Evolutionary conservation across 2,113 vertebrate species (phyloP).

Genomic region (Caranx melampygus): DNA sequence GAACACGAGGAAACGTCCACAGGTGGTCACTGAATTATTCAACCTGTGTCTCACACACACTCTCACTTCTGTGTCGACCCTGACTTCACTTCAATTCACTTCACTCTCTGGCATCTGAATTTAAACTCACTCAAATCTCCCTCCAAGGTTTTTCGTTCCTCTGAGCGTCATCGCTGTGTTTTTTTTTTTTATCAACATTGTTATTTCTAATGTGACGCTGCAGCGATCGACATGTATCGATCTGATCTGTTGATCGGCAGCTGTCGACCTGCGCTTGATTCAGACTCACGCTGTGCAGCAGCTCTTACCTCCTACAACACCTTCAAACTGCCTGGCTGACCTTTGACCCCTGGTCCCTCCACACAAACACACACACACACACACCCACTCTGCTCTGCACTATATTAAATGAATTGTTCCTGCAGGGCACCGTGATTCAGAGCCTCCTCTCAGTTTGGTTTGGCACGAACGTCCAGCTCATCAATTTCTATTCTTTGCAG

Average conservation of each 20-base stretch:
- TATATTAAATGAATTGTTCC: slow-evolving; percentile 43
- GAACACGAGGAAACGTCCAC: background rate
- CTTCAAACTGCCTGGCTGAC: slow-evolving; percentile 49
- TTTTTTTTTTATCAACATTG: background rate
- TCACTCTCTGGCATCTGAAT: background rate
- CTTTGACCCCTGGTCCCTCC: slow-evolving; percentile 43
- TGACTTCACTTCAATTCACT: background rate
- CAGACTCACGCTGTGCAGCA: slow-evolving; percentile 49
- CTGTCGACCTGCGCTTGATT: background rate
- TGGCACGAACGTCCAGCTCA: slow-evolving; percentile 8
- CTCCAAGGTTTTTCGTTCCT: background rate
- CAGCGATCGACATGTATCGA: slow-evolving; percentile 39
- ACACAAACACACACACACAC: too few relatives aligned
- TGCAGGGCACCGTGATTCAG: background rate
- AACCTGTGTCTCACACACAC: background rate
- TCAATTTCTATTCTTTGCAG: slow-evolving; percentile 34
- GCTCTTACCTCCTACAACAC: slow-evolving; percentile 39
- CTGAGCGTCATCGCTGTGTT: too few relatives aligned
- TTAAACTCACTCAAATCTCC: background rate
- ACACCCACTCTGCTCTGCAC: background rate
- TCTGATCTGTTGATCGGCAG: background rate
- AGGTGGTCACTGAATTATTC: slow-evolving; percentile 9
- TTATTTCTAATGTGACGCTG: background rate
- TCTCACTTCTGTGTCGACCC: background rate
- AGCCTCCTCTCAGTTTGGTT: slow-evolving; percentile 39